Evolutionary conservation across 92 coral and sea anemone genomes (phyloP), one percentile per base, ranked within the genome.

Genomic region (Phenganax stokvisi): DNA sequence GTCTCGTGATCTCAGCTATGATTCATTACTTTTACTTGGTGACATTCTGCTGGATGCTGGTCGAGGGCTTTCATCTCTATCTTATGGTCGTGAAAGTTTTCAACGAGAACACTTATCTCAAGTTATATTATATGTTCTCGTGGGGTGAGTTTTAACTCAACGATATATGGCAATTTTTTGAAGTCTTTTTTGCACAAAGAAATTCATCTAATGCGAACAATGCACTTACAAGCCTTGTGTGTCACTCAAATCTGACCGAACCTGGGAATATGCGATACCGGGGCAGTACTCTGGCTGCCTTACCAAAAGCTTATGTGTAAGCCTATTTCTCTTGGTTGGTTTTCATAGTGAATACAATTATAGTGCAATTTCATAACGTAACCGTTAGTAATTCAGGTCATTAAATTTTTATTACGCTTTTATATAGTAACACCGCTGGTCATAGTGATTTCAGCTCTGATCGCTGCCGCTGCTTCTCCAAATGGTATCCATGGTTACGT

Each of bases 41-140:
- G 37, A 88, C 96, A 63, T 92, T 92, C 63, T 90, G 91, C 15
- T 92, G 97, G 97, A 92, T 92, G 97, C 15, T 91, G n/a, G 65
- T 91, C 8, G 97, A 92, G 57, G 97, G 97, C 0, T 84, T 89
- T 6, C 90, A 84, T 61, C 86, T 93, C 56, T 93, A 93, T 57
- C 78, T 93, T 47, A 86, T 89, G 96, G 86, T 92, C 56, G 92
- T 92, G 73, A 88, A 92, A 57, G 97, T 92, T 12, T 92, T 90
- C 55, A 89, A 84, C 85, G 89, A 90, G 65, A 81, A 92, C 17
- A 94, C 86, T 15, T 85, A 87, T 62, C 75, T 89, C 79, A 76
- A 78, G 57, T 85, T 72, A 9, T 86, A 91, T 69, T 92, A 90
- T 72, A 64, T 84, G 28, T 91, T 92, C 83, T 88, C 96, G 10